Evolutionary conservation across 2,113 vertebrate species (phyloP).

Genomic region (Calypte anna): DNA sequence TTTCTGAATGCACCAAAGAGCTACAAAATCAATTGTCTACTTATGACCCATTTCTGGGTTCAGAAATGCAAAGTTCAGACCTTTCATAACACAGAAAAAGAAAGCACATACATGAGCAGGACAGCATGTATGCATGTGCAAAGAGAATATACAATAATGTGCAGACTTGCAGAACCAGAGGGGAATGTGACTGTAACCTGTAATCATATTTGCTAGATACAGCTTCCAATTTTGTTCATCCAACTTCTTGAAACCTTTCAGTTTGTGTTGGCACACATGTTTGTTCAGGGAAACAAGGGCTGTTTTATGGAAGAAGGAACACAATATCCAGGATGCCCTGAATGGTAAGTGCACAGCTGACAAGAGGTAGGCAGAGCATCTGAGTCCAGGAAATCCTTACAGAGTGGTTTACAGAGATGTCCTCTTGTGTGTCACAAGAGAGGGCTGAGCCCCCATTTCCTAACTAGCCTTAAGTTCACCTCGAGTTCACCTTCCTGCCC

Average conservation of each 20-base stretch:
- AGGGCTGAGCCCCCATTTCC: background rate
- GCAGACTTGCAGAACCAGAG: background rate
- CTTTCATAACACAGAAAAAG: background rate
- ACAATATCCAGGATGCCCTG: background rate
- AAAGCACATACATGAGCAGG: accelerated
- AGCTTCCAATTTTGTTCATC: background rate
- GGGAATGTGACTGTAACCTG: background rate
- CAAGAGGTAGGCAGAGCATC: background rate
- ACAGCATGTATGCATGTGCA: accelerated
- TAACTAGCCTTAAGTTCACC: background rate
- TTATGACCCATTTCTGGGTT: background rate
- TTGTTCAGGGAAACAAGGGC: background rate
- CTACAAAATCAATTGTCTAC: background rate
- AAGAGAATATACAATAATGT: background rate
- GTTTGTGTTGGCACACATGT: background rate
- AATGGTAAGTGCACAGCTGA: background rate
- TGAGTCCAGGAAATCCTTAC: background rate
- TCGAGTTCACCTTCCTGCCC: background rate
- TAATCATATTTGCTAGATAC: background rate
- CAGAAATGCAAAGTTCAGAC: background rate
- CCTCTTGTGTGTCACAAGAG: background rate
- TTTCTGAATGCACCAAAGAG: background rate
- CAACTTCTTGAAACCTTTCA: background rate
- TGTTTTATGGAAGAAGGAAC: background rate
- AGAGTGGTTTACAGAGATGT: background rate